phyloP scores from a whole-genome alignment of 2,888 invertebrate species.

The Troides helena region DNA sequence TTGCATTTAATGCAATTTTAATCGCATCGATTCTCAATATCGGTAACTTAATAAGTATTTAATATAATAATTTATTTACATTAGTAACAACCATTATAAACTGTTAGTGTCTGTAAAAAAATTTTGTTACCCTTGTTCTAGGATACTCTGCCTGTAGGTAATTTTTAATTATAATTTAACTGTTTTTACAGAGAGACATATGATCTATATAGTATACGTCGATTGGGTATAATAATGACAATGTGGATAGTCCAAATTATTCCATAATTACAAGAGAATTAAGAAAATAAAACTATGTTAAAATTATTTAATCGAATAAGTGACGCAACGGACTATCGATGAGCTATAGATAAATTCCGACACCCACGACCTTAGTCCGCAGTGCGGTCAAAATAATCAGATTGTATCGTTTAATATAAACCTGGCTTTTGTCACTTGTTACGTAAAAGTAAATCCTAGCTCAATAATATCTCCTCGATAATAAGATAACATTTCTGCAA shows the following conservation, averaged over 20 bases:
- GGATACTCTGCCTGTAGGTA: no score
- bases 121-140: no score
- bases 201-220: no score
- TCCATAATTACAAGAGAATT: not conserved
- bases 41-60: no score
- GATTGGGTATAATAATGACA: no score
- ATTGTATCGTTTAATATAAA: conserved; percentile 14
- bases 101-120: no score
- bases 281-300: not conserved
- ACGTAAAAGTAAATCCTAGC: not conserved
- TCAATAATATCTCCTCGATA: no score
- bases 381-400: conserved; percentile 34
- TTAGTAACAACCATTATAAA: no score
- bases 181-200: no score
- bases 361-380: conserved; percentile 33
- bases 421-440: not conserved
- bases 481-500: no score
- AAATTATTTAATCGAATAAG: not conserved
- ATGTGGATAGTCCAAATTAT: not conserved
- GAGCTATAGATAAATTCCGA: conserved; percentile 27
- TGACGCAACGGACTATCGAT: conserved; percentile 10
- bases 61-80: not conserved
- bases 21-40: not conserved
- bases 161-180: no score
- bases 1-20: not conserved